These are phyloP conservation scores for Scaptomyza tumidula DNA, from an alignment of 2,888 invertebrate genomes.

Conservation along the genomic window DNA sequence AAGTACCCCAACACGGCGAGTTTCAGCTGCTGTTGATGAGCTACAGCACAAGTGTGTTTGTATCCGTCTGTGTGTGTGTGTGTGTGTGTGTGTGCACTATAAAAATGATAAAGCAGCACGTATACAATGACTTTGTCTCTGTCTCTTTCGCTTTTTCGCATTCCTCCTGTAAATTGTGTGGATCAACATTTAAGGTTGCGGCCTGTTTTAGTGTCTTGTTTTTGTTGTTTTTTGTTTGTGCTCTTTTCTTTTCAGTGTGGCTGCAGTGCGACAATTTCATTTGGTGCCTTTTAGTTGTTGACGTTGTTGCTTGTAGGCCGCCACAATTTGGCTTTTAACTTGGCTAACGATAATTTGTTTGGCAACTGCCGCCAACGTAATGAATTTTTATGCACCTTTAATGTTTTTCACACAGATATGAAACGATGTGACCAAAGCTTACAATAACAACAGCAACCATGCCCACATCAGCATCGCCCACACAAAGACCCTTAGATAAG, in stretches of 20 bases:
- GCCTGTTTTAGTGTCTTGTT: constrained; percentile 41
- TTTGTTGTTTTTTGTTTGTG: constrained; percentile 8
- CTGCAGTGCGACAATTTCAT: constrained; percentile 62
- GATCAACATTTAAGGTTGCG: constrained; percentile 42
- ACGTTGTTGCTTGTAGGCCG: constrained; percentile 40
- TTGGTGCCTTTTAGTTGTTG: constrained; percentile 18
- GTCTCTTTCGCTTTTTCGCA: neutral
- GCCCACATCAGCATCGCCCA: neutral
- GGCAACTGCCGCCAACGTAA: constrained; percentile 72
- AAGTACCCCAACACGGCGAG: constrained; percentile 69
- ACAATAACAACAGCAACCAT: constrained; percentile 25
- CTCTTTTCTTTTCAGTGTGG: constrained; percentile 17
- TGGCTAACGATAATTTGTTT: constrained; percentile 81
- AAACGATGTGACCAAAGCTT: constrained; percentile 56
- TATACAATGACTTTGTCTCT: constrained; percentile 22
- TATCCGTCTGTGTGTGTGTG: neutral
- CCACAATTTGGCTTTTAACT: constrained; percentile 65
- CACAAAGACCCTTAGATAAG: neutral
- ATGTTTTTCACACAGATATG: constrained; percentile 71
- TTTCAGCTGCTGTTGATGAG: constrained; percentile 46
- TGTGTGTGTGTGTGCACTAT: neutral
- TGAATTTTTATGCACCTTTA: constrained; percentile 79
- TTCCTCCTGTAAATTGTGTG: constrained; percentile 45
- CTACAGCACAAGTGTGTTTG: constrained; percentile 12
- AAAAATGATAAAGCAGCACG: constrained; percentile 38